A percentile compares a stretch with the other conserved stretches of the same genome.
Evolutionary conservation across 2,888 invertebrate genomes (phyloP).

Genomic region (Caenorhabditis imperialis): DNA sequence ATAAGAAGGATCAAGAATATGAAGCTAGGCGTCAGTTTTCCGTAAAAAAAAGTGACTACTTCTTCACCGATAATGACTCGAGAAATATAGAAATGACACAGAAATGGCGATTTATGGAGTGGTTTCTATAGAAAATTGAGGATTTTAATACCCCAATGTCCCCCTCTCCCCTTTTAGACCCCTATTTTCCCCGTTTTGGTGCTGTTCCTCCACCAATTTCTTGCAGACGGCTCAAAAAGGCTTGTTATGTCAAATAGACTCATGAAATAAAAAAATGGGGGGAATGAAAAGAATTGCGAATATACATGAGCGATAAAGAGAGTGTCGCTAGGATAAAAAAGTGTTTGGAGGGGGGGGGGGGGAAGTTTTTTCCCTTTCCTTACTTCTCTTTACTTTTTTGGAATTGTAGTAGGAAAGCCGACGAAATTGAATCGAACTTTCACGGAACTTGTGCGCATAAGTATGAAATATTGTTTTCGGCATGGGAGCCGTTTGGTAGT

Average conservation of each 20-base stretch:
- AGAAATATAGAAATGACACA: slow-evolving; percentile 18
- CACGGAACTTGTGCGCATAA: slow-evolving; percentile 25
- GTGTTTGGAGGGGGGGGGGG: too few relatives aligned
- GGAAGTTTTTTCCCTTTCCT: too few relatives aligned
- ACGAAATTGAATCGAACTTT: slow-evolving; percentile 45
- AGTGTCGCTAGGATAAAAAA: too few relatives aligned
- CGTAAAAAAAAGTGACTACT: slow-evolving; percentile 17
- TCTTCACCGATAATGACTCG: slow-evolving; percentile 35
- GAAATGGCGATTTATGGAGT: slow-evolving; percentile 44
- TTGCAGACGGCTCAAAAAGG: background rate
- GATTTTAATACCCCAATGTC: slow-evolving; percentile 48
- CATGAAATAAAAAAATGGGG: background rate
- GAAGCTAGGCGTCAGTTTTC: background rate
- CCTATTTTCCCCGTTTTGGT: too few relatives aligned
- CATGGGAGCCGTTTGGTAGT: too few relatives aligned
- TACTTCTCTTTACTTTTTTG: too few relatives aligned
- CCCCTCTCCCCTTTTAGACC: slow-evolving; percentile 1
- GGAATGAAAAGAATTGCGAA: background rate
- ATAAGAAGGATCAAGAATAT: slow-evolving; percentile 4
- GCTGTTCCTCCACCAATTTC: background rate
- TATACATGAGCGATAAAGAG: slow-evolving; percentile 1
- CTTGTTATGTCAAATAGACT: background rate
- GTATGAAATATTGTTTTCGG: slow-evolving; percentile 40
- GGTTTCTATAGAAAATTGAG: slow-evolving; percentile 50
- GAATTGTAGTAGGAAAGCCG: slow-evolving; percentile 6